Evolutionary conservation across 2,888 invertebrate species (phyloP).

Genomic region (Rotaria magnacalcarata): DNA sequence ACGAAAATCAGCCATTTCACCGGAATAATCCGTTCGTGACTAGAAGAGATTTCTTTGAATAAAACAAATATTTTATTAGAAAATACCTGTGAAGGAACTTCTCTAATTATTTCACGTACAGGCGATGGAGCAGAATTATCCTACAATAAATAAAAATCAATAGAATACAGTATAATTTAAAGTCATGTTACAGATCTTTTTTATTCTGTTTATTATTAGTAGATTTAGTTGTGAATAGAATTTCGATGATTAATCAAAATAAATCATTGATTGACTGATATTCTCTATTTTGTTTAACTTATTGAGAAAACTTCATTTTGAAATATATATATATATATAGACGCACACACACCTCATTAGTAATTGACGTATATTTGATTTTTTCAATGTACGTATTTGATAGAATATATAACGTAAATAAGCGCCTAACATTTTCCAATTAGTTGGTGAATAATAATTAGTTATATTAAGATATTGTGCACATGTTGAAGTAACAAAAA

Average conservation of each 20-base stretch:
- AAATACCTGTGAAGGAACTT: background rate
- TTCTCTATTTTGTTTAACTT: background rate
- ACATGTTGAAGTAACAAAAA: background rate
- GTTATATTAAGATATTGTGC: background rate
- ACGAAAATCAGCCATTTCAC: constrained; percentile 1
- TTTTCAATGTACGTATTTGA: constrained; percentile 15
- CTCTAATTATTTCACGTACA: background rate
- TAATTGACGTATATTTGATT: background rate
- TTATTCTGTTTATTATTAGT: background rate
- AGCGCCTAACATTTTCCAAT: constrained; percentile 15
- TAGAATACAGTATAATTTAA: background rate
- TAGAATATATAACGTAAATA: background rate
- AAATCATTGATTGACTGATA: constrained; percentile 8
- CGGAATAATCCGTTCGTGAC: background rate
- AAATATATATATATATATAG: background rate
- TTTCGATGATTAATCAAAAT: constrained; percentile 21
- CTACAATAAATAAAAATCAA: background rate
- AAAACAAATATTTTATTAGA: background rate
- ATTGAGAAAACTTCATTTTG: background rate
- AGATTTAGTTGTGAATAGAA: background rate
- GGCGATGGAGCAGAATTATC: background rate
- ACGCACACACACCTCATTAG: background rate
- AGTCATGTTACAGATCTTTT: background rate
- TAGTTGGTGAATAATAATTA: background rate
- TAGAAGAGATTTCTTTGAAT: background rate